These are phyloP conservation scores for Nephrotoma flavescens DNA, from an alignment of 2,888 invertebrate genomes.

Conservation along the genomic window DNA sequence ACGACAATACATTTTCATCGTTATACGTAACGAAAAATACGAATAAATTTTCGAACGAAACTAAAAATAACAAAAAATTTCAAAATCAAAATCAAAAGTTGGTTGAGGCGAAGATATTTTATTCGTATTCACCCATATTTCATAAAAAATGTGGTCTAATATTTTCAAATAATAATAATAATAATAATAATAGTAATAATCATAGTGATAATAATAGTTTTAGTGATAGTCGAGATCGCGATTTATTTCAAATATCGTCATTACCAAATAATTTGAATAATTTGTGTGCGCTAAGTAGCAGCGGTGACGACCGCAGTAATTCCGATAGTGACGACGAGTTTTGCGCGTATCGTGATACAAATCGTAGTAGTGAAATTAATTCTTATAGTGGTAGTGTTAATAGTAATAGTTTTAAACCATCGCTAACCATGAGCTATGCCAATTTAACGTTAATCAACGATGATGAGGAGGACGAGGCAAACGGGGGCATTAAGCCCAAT, in stretches of 20 bases:
- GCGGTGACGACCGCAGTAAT: background rate
- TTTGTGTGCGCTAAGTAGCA: conserved; percentile 25
- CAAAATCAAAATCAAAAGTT: background rate
- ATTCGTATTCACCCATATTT: background rate
- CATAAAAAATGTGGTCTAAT: background rate
- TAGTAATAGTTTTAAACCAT: conserved; percentile 1
- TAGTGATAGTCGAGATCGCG: conserved; percentile 6
- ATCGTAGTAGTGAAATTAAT: background rate
- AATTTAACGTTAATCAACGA: conserved; percentile 45
- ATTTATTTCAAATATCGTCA: conserved; percentile 29
- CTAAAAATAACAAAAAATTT: conserved; percentile 1
- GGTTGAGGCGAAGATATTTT: background rate
- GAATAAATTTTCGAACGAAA: conserved; percentile 2
- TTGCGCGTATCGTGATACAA: background rate
- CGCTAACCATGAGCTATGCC: conserved; percentile 34
- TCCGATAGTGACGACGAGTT: background rate
- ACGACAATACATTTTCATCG: background rate
- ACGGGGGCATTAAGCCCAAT: background rate
- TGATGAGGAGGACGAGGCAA: conserved; percentile 23
- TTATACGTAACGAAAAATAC: background rate
- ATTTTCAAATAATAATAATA: background rate
- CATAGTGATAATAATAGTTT: background rate
- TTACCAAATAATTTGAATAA: conserved; percentile 54
- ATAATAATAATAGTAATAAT: background rate
- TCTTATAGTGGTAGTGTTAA: background rate